Evolutionary conservation across 2,113 vertebrate genomes (phyloP).

Genomic region (Embiotoca jacksoni): DNA sequence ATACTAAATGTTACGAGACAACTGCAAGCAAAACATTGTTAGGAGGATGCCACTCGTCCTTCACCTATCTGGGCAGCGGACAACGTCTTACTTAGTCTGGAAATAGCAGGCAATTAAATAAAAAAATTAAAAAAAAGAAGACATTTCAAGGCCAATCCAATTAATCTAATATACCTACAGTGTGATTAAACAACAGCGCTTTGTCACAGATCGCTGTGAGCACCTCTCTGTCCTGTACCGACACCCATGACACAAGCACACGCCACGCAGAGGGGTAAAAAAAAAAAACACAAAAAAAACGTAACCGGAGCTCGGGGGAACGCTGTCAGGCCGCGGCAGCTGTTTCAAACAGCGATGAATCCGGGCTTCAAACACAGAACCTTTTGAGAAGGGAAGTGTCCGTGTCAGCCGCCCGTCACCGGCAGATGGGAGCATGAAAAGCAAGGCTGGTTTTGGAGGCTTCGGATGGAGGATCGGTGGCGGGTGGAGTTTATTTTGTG

Average conservation of each 20-base stretch:
- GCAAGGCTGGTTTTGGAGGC: background rate
- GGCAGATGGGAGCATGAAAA: conserved; percentile 37
- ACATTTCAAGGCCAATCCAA: background rate
- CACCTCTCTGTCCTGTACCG: conserved; percentile 35
- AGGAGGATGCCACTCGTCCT: no score
- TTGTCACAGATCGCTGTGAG: conserved; percentile 32
- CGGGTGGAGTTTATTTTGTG: background rate
- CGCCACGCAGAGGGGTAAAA: conserved; percentile 17
- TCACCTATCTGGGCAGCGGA: no score
- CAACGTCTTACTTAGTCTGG: no score
- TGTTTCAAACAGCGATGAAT: conserved; percentile 62
- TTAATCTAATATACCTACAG: background rate
- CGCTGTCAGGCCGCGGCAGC: conserved; percentile 51
- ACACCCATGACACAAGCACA: conserved; percentile 45
- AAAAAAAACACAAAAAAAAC: conserved; percentile 17
- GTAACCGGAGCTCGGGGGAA: conserved; percentile 43
- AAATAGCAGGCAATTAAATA: no score
- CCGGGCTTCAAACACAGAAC: conserved; percentile 24
- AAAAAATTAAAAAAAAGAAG: no score
- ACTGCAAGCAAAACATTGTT: no score
- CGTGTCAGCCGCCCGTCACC: conserved; percentile 45
- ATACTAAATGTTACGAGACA: no score
- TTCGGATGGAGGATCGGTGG: conserved; percentile 9
- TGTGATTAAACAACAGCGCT: conserved; percentile 6
- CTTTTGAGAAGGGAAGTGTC: conserved; percentile 24